Conservation (phyloP, 2,888 invertebrate species). For the Cephus pygmeus region DNA sequence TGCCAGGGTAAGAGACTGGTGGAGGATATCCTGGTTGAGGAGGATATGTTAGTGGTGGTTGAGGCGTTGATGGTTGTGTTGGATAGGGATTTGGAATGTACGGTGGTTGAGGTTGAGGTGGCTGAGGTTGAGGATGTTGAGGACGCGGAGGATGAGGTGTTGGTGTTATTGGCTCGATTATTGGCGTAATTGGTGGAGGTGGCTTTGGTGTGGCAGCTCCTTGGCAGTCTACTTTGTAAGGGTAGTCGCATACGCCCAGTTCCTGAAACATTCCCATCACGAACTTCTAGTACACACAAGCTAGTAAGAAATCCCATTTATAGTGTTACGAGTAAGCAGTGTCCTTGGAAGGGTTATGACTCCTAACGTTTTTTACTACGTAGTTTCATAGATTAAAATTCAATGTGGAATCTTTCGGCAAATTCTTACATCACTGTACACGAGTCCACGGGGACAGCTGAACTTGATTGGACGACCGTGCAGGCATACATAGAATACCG, state of each 20-base stretch:
- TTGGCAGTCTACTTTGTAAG: constrained; percentile 71
- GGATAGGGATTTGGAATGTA: constrained; percentile 32
- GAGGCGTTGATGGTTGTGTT: constrained; percentile 27
- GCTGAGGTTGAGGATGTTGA: constrained; percentile 27
- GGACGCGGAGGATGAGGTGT: constrained; percentile 18
- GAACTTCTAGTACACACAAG: constrained; percentile 22
- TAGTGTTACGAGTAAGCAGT: neutral
- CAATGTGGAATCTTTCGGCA: constrained; percentile 22
- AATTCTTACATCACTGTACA: constrained; percentile 71
- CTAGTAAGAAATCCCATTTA: constrained; percentile 23
- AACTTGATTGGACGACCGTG: constrained; percentile 71
- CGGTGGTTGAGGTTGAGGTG: constrained; percentile 26
- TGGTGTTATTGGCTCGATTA: neutral
- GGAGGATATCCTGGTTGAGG: constrained; percentile 26
- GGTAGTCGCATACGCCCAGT: constrained; percentile 75
- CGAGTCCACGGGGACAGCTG: constrained; percentile 73
- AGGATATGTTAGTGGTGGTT: neutral
- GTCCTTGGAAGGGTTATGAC: neutral
- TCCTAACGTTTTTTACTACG: neutral
- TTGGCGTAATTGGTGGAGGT: constrained; percentile 22
- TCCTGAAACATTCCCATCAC: constrained; percentile 66
- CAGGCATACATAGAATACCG: constrained; percentile 76
- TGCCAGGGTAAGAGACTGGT: constrained; percentile 34
- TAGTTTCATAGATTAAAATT: constrained; percentile 30
- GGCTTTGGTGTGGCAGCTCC: constrained; percentile 51